Conservation (phyloP, 2,797 vertebrate species). For the Oreortyx pictus region DNA sequence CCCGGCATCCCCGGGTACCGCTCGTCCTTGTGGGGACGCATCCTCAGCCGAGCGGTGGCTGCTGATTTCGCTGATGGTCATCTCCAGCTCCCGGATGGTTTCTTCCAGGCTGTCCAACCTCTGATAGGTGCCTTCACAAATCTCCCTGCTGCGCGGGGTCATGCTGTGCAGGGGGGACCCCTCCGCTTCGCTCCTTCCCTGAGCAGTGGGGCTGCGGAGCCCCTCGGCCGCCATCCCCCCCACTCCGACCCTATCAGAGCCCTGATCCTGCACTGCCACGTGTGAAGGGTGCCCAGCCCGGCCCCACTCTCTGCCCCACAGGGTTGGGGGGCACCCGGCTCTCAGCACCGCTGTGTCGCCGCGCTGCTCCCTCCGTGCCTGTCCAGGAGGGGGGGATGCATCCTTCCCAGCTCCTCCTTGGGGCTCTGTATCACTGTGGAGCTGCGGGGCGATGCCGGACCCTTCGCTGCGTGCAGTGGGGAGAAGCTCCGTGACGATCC, state of each 20-base stretch:
- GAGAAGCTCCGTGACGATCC: slow-evolving; percentile 28
- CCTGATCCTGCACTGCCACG: rapidly evolving
- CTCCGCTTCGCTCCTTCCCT: background rate
- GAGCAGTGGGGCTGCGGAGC: background rate
- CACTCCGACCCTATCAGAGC: background rate
- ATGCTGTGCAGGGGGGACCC: background rate
- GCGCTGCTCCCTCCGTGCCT: rapidly evolving
- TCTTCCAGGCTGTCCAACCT: slow-evolving; percentile 92
- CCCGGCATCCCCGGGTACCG: background rate
- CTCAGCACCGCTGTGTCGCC: background rate
- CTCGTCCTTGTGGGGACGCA: slow-evolving; percentile 1
- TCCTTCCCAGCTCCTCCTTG: background rate
- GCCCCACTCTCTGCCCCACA: rapidly evolving
- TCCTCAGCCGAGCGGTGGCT: slow-evolving; percentile 69
- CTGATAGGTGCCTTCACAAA: slow-evolving; percentile 83
- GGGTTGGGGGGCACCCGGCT: background rate
- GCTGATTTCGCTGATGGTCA: slow-evolving; percentile 87
- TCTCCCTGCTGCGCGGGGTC: slow-evolving; percentile 57
- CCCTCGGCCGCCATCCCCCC: rapidly evolving
- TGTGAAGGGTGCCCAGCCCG: background rate
- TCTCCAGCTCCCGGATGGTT: slow-evolving; percentile 90
- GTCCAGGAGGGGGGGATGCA: background rate
- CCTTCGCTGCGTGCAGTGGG: background rate
- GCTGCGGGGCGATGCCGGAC: rapidly evolving
- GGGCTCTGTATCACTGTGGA: background rate